These are phyloP conservation scores for Andrena minutula DNA, from an alignment of 2,888 invertebrate genomes.

Conservation along the genomic window DNA sequence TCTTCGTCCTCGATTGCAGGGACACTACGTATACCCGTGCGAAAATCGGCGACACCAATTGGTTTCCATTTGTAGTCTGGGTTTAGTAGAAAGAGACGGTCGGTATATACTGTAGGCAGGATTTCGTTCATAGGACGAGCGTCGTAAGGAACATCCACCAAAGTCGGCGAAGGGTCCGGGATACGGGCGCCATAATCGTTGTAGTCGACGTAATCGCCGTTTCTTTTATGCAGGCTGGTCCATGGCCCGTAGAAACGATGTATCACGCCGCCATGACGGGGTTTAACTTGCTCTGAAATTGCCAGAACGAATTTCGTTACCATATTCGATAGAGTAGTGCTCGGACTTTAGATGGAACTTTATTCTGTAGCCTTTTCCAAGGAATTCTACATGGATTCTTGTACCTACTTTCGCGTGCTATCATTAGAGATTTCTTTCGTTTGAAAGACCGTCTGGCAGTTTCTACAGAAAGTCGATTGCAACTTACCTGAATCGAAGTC, in stretches of 20 bases:
- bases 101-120: conserved; percentile 11
- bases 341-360: not conserved
- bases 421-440: too few species aligned
- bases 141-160: conserved; percentile 10
- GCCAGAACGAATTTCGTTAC: conserved; percentile 9
- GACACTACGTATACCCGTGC: conserved; percentile 31
- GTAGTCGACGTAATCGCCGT: conserved; percentile 68
- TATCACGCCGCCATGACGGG: conserved; percentile 48
- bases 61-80: conserved; percentile 35
- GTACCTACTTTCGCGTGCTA: not conserved
- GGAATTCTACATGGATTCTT: not conserved
- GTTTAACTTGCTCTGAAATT: conserved; percentile 32
- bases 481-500: not conserved
- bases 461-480: not conserved
- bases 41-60: conserved; percentile 48
- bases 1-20: not conserved
- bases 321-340: not conserved
- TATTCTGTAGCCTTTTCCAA: not conserved
- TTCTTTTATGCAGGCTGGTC: conserved; percentile 59
- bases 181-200: conserved; percentile 68
- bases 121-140: conserved; percentile 1
- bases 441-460: too few species aligned
- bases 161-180: conserved; percentile 50
- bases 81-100: conserved; percentile 28
- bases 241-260: conserved; percentile 67